phyloP scores from a whole-genome alignment of 2,888 invertebrate species.

The Gonocerus acuteangulatus region DNA sequence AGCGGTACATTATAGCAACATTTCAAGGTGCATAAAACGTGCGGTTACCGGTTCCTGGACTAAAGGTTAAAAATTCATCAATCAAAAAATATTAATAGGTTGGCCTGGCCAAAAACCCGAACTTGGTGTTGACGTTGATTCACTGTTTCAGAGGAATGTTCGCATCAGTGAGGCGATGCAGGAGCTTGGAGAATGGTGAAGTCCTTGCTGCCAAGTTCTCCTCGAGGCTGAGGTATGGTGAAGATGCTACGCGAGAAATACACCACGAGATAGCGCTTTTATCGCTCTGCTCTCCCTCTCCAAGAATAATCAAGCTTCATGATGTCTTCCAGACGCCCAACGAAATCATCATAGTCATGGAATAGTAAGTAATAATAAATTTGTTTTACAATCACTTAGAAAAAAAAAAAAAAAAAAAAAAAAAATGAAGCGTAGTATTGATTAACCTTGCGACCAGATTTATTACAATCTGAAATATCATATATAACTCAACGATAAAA shows the following conservation, averaged over 20 bases:
- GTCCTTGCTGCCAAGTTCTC: slow-evolving; percentile 52
- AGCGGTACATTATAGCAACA: no score
- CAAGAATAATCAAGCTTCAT: slow-evolving; percentile 48
- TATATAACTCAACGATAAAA: no score
- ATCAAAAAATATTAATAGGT: no score
- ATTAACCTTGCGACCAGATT: no score
- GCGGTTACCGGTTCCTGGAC: no score
- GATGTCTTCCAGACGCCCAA: slow-evolving; percentile 50
- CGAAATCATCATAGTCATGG: slow-evolving; percentile 51
- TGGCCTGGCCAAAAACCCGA: no score
- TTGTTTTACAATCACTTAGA: no score
- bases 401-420: no score
- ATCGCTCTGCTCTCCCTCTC: slow-evolving; percentile 46
- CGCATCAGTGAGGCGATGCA: slow-evolving; percentile 49
- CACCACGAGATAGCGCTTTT: slow-evolving; percentile 51
- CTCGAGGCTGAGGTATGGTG: slow-evolving; percentile 48
- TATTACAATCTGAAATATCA: no score
- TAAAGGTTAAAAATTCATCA: no score
- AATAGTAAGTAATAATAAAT: slow-evolving; percentile 51
- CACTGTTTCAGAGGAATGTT: slow-evolving; percentile 51
- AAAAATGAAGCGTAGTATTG: not conserved
- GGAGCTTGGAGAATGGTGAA: slow-evolving; percentile 45
- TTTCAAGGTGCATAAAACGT: no score
- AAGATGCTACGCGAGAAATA: slow-evolving; percentile 49
- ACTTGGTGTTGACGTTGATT: no score